Evolutionary conservation across 2,113 vertebrate genomes (phyloP).

Genomic region (Chitala chitala): DNA sequence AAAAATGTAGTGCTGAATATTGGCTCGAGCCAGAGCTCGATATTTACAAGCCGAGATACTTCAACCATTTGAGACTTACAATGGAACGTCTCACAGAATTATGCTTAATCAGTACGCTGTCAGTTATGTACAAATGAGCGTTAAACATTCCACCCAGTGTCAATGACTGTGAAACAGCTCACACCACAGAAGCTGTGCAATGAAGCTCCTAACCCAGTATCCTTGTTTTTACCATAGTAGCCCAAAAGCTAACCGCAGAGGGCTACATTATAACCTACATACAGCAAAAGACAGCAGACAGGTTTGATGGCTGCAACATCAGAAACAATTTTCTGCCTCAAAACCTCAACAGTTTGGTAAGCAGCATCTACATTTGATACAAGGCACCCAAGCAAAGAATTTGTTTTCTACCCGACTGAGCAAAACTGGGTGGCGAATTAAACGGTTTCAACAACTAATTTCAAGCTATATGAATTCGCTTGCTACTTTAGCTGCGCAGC

Average conservation of each 20-base stretch:
- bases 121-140: too few relatives aligned
- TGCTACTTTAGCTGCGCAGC: not conserved
- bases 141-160: not conserved
- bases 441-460: not conserved
- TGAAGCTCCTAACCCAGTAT: not conserved
- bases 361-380: not conserved
- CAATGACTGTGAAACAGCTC: too few relatives aligned
- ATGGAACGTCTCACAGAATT: too few relatives aligned
- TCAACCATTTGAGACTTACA: too few relatives aligned
- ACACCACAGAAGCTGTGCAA: not conserved
- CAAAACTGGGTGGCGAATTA: not conserved
- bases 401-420: not conserved
- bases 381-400: not conserved
- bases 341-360: not conserved
- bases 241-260: not conserved
- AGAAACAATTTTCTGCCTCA: not conserved
- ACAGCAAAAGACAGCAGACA: not conserved
- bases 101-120: too few relatives aligned
- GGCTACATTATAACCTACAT: not conserved
- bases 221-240: too few relatives aligned
- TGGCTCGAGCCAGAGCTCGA: too few relatives aligned
- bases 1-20: not conserved
- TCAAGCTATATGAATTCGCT: not conserved
- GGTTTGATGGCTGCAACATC: not conserved
- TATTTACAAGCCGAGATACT: not conserved